Conservation (phyloP, 2,797 vertebrate genomes). For the Acipenser ruthenus region DNA sequence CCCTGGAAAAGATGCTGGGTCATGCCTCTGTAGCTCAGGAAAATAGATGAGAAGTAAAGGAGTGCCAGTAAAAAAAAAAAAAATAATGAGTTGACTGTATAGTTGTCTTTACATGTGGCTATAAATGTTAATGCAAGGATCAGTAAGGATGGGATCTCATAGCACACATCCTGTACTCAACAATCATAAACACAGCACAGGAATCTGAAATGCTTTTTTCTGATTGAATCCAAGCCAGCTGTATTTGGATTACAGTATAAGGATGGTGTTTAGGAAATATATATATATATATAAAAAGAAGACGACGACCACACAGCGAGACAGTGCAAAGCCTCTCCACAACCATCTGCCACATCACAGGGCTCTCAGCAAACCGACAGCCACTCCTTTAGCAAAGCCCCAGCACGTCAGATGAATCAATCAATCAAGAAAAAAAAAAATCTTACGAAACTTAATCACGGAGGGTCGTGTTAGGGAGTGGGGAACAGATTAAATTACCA, state of each 20-base stretch:
- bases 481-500: conserved; percentile 99
- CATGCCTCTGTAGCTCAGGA: not conserved
- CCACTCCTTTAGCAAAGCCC: conserved; percentile 67
- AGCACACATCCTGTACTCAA: conserved; percentile 35
- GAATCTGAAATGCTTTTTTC: conserved; percentile 22
- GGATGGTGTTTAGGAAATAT: conserved; percentile 43
- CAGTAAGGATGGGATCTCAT: conserved; percentile 20
- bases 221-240: conserved; percentile 19
- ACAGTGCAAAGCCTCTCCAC: conserved; percentile 61
- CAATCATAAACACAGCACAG: conserved; percentile 32
- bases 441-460: conserved; percentile 96
- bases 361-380: conserved; percentile 62
- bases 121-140: not conserved
- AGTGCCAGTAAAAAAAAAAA: not conserved
- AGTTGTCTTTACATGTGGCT: not conserved
- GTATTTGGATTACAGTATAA: conserved; percentile 46
- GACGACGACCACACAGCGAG: conserved; percentile 80
- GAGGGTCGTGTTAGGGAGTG: conserved; percentile 96
- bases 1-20: not conserved
- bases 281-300: conserved; percentile 24
- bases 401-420: conserved; percentile 90
- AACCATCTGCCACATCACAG: conserved; percentile 80
- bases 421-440: conserved; percentile 72
- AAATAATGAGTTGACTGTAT: not conserved
- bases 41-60: not conserved